Base-by-base conservation (phyloP, 2,797 vertebrate genomes). In the Rhyacichthys aspro region DNA sequence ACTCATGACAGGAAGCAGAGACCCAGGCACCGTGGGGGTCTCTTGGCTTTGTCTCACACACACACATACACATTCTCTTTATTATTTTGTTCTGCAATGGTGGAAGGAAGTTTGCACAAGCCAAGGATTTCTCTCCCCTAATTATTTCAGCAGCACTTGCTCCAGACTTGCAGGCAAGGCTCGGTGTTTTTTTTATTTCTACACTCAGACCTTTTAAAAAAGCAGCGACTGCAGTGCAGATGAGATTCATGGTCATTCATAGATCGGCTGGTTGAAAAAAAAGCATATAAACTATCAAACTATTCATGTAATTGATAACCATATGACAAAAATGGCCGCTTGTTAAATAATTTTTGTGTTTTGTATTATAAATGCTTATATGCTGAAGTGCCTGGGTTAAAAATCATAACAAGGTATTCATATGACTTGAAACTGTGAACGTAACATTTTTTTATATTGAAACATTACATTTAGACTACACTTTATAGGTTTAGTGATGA, bases 1-100 rank as follows among this genome's bases (percentile, higher is more conserved):
- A 93, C 89, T 90, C 86, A 82, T 93, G 93, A 93, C 93, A 93
- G 93, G 90, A 93, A 93, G 91, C 88, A 91, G 88, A 92, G 92
- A 93, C 93, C 93, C 91, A 87, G 80, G 89, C 92, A 89, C 92
- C 82, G 76, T 90, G 90, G 93, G 93, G 93, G 91, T 93, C 92
- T 93, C 91, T 79, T 93, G 90, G 90, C 91, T 93, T 93, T 93
- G 93, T 94, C 91, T 93, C 88, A 85, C 82, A 90, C 84, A 90
- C 90, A 52, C 89, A 85, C 79, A 91, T 84, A 90, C 91, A 37
- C 89, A 88, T 85, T 90, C 86, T 88, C 92, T 93, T 92, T 92
- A 85, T 89, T 88, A 86, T 89, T 88, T 88, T 85, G 86, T 87
- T 87, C 85, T 85, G 85, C 82, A 79, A 71, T 74, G 86, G 88